Conservation (phyloP, 2,797 vertebrate genomes). For the Sebastes vulpes region DNA sequence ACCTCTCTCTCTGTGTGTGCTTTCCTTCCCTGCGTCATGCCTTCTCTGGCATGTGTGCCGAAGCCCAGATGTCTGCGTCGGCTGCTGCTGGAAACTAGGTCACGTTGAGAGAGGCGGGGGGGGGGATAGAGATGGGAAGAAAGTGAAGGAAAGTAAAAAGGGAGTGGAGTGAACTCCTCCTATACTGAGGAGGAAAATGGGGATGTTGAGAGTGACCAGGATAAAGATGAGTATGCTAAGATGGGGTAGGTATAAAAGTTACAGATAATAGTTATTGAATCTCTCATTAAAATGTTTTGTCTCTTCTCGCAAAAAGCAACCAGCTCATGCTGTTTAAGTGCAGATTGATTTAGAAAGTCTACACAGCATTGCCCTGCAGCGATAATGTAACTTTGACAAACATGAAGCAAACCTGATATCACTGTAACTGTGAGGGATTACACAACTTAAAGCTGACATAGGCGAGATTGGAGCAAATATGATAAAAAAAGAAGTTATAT, state of each 20-base stretch:
- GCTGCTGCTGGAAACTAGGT: constrained; percentile 74
- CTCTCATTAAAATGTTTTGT: not conserved
- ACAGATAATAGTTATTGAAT: not conserved
- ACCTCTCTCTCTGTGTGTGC: constrained; percentile 15
- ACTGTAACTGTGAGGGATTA: not conserved
- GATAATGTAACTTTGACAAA: not conserved
- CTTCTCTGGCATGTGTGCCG: constrained; percentile 68
- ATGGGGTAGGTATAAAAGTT: not conserved
- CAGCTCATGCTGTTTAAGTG: not conserved
- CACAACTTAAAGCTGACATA: not conserved
- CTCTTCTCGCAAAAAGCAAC: not conserved
- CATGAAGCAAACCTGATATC: not conserved
- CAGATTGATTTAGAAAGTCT: not conserved
- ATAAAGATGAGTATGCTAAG: not conserved
- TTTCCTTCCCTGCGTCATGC: constrained; percentile 37
- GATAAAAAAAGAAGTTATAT: too few relatives aligned
- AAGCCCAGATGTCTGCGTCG: constrained; percentile 77
- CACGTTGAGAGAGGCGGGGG: constrained; percentile 39
- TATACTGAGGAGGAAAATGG: not conserved
- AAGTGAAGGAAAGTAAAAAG: constrained; percentile 3
- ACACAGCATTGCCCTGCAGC: not conserved
- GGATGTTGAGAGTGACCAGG: not conserved
- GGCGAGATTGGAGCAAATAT: too few relatives aligned
- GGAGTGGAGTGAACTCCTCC: not conserved
- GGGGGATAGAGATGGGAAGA: not conserved